Conservation (phyloP, 2,113 vertebrate genomes). For the Junco hyemalis region DNA sequence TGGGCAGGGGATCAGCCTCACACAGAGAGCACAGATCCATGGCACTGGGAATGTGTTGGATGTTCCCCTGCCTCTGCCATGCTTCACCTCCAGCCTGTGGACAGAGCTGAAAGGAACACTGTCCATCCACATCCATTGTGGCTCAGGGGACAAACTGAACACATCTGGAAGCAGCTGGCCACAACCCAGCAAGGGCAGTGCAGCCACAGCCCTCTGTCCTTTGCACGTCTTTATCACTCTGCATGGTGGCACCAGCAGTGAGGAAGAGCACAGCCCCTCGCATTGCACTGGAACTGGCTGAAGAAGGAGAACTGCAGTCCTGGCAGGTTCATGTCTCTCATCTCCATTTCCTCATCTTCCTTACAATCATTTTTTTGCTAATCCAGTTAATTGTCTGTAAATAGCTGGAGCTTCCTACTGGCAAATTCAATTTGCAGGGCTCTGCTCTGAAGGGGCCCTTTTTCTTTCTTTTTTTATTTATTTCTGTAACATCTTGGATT, state of each 20-base stretch:
- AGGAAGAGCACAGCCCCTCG: neutral
- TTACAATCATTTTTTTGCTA: slow-evolving; percentile 4
- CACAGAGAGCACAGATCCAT: neutral
- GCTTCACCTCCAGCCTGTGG: neutral
- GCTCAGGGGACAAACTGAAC: neutral
- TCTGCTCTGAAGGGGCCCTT: neutral
- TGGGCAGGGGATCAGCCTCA: neutral
- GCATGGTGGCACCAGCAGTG: neutral
- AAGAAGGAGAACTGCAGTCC: neutral
- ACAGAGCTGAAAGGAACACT: neutral
- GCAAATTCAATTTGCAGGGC: slow-evolving; percentile 42
- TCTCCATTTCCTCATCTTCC: neutral
- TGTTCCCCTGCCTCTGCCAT: neutral
- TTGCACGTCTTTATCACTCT: neutral
- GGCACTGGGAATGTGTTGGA: accelerated
- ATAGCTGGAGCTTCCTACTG: slow-evolving; percentile 14
- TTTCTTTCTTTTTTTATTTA: neutral
- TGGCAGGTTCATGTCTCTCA: neutral
- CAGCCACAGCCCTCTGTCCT: neutral
- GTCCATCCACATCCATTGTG: neutral
- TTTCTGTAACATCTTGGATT: neutral
- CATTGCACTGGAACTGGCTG: neutral
- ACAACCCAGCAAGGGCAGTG: neutral
- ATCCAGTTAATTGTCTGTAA: slow-evolving; percentile 28
- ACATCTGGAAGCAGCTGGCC: neutral